phyloP scores from a whole-genome alignment of 1,140 invertebrate genomes.

The Aphelinus certus region DNA sequence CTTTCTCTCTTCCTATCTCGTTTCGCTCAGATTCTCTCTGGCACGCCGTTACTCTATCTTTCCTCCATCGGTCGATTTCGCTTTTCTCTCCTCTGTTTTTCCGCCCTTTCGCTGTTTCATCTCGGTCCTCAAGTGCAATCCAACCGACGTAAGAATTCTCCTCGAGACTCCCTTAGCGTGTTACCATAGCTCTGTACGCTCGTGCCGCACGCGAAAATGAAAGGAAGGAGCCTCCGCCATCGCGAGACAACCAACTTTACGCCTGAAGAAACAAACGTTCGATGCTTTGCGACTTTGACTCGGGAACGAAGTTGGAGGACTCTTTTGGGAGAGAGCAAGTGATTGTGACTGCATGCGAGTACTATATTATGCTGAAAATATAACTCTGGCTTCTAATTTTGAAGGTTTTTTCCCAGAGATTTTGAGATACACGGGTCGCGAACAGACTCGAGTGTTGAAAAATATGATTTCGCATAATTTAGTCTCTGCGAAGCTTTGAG shows the following conservation, averaged over 20 bases:
- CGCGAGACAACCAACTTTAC: slow-evolving; percentile 23
- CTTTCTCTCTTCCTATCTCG: not conserved
- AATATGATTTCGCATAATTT: too few species aligned
- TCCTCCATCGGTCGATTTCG: not conserved
- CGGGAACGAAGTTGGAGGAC: too few species aligned
- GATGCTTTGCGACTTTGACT: too few species aligned
- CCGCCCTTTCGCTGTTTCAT: slow-evolving; percentile 46
- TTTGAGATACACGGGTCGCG: too few species aligned
- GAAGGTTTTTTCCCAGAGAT: too few species aligned
- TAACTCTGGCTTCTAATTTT: too few species aligned
- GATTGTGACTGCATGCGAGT: too few species aligned
- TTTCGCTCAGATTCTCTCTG: slow-evolving; percentile 25
- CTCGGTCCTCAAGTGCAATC: slow-evolving; percentile 50
- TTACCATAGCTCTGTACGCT: slow-evolving; percentile 11
- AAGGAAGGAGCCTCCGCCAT: slow-evolving; percentile 4
- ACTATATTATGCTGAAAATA: too few species aligned
- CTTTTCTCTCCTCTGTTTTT: slow-evolving; percentile 38
- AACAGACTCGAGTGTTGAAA: too few species aligned
- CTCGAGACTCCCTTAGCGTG: slow-evolving; percentile 46
- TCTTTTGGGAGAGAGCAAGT: too few species aligned
- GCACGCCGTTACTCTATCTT: slow-evolving; percentile 10
- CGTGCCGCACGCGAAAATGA: slow-evolving; percentile 20
- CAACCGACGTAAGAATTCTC: slow-evolving; percentile 53
- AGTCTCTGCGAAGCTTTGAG: too few species aligned
- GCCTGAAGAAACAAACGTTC: not conserved